A percentile compares a stretch with the other conserved stretches of the same genome.
Evolutionary conservation across 1,140 invertebrate species (phyloP).

Genomic region (Drosophila parvula): DNA sequence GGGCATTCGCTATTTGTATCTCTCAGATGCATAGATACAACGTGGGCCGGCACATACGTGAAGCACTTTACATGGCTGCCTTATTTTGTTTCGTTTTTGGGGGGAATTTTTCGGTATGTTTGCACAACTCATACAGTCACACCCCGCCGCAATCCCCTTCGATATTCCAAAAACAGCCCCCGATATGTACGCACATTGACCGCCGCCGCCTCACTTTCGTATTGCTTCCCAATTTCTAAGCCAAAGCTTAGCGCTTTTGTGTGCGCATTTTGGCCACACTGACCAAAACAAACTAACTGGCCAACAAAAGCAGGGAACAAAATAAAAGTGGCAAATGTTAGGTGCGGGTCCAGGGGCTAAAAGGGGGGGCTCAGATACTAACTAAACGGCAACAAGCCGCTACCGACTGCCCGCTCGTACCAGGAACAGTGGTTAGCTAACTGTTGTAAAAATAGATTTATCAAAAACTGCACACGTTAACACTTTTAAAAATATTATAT

Average conservation of each 20-base stretch:
- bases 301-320: constrained; percentile 8
- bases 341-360: constrained; percentile 1
- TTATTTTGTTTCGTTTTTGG: constrained; percentile 31
- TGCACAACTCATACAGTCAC: constrained; percentile 66
- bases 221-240: constrained; percentile 66
- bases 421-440: constrained; percentile 37
- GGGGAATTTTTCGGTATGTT: constrained; percentile 60
- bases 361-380: constrained; percentile 46
- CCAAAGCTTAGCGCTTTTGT: constrained; percentile 60
- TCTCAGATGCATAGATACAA: constrained; percentile 45
- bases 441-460: not conserved
- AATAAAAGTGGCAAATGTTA: constrained; percentile 11
- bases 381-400: constrained; percentile 67
- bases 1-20: constrained; percentile 63
- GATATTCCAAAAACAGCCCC: constrained; percentile 2
- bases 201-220: constrained; percentile 48
- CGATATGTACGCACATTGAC: constrained; percentile 18
- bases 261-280: constrained; percentile 68
- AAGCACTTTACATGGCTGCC: constrained; percentile 48
- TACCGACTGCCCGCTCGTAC: constrained; percentile 48
- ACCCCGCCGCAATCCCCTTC: constrained; percentile 1
- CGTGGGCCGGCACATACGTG: constrained; percentile 26
- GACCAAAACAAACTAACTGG: constrained; percentile 53
- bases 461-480: no score
- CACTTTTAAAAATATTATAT: not conserved